phyloP scores from a whole-genome alignment of 2,113 vertebrate species.

The Periophthalmodon schlosseri region DNA sequence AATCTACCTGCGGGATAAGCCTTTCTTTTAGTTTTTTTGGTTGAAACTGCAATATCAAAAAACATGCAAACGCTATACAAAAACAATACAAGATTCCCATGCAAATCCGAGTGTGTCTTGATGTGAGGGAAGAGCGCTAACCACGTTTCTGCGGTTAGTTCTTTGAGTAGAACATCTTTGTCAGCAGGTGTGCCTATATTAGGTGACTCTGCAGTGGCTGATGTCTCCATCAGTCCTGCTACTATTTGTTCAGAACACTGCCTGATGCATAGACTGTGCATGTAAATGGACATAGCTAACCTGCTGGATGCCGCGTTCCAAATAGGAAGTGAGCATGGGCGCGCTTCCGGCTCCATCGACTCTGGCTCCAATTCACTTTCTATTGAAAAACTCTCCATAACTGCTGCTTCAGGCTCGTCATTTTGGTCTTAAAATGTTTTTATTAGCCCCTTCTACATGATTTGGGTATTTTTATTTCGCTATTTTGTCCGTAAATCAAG shows the following conservation, averaged over 20 bases:
- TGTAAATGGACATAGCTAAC: background rate
- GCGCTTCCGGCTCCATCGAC: too few species aligned
- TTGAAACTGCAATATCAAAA: background rate
- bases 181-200: background rate
- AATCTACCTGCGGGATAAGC: too few species aligned
- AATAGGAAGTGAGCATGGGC: too few species aligned
- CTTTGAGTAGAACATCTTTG: background rate
- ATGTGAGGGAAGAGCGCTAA: background rate
- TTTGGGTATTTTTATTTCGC: too few species aligned
- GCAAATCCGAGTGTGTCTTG: background rate
- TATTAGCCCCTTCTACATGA: too few species aligned
- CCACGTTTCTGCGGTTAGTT: background rate
- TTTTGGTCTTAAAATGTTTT: too few species aligned
- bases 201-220: background rate
- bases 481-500: too few species aligned
- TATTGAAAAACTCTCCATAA: too few species aligned
- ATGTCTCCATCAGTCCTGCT: background rate
- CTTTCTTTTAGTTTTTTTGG: background rate
- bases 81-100: background rate
- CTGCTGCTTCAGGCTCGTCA: too few species aligned
- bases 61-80: background rate
- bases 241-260: background rate
- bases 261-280: background rate
- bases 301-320: too few species aligned
- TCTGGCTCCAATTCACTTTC: too few species aligned